These are phyloP conservation scores for Heterochromis multidens DNA, from an alignment of 2,113 vertebrate genomes.

Conservation along the genomic window DNA sequence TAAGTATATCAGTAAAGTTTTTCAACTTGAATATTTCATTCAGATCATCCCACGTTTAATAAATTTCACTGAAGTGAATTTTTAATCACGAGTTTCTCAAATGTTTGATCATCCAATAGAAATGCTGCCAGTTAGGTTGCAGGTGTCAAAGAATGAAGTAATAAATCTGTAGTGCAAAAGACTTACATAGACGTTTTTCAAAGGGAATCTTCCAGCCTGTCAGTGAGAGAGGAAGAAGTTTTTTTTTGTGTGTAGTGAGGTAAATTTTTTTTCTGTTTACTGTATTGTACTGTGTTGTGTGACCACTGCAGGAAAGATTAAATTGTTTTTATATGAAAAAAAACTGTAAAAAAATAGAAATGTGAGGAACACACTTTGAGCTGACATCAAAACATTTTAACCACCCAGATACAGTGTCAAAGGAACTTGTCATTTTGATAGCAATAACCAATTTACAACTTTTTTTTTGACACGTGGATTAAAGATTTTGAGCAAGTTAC, in stretches of 20 bases:
- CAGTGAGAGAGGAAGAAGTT: not conserved
- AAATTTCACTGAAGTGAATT: too few species aligned
- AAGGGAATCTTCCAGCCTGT: too few species aligned
- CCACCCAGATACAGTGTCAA: not conserved
- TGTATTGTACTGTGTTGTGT: not conserved
- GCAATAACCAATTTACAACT: not conserved
- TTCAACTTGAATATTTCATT: too few species aligned
- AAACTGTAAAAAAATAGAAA: not conserved
- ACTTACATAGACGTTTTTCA: too few species aligned
- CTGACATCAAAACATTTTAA: not conserved
- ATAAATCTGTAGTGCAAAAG: too few species aligned
- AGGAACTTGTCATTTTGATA: not conserved
- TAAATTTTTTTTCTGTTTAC: not conserved
- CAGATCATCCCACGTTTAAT: too few species aligned
- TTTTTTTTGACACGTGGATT: not conserved
- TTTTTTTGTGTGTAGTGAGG: too few species aligned
- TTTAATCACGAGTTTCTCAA: too few species aligned
- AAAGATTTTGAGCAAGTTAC: not conserved
- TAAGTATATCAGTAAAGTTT: too few species aligned
- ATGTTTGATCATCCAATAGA: too few species aligned
- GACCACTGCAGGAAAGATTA: not conserved
- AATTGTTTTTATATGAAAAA: not conserved
- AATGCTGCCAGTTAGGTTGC: too few species aligned
- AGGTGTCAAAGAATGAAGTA: too few species aligned
- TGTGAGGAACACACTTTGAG: not conserved